Conservation (phyloP, 2,888 invertebrate species). For the Noctua janthe region DNA sequence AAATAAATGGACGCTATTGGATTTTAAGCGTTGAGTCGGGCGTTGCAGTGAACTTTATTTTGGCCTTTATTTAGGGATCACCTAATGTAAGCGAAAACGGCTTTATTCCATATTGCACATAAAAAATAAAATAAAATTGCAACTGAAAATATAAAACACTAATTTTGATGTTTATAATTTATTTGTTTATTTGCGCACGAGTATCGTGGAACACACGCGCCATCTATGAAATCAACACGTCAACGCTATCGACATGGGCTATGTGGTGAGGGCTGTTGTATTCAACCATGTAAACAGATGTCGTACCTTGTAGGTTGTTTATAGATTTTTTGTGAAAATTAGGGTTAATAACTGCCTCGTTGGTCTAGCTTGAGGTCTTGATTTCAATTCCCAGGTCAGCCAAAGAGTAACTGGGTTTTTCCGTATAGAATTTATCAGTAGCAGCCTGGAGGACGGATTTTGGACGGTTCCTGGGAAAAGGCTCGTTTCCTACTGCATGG, state of each 20-base stretch:
- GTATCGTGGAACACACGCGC: slow-evolving; percentile 12
- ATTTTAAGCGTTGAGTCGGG: not conserved
- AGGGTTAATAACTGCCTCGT: not conserved
- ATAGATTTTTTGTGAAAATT: not conserved
- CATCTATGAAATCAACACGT: slow-evolving; percentile 34
- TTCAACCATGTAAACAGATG: slow-evolving; percentile 28
- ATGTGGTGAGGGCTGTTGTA: not conserved
- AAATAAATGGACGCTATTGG: not conserved
- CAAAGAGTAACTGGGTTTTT: not conserved
- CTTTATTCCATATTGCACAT: not conserved
- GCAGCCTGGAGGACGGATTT: not conserved
- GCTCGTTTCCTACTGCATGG: not conserved
- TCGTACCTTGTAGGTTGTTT: slow-evolving; percentile 10
- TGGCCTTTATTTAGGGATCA: not conserved
- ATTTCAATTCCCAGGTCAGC: not conserved
- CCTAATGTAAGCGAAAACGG: not conserved
- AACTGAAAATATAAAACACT: not conserved
- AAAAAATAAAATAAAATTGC: not conserved
- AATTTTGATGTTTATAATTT: not conserved
- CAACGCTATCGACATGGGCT: slow-evolving; percentile 1
- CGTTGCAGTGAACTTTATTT: not conserved
- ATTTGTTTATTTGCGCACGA: not conserved
- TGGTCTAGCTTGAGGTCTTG: not conserved
- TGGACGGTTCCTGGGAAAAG: not conserved
- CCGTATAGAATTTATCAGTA: too few relatives aligned